Evolutionary conservation across 64 coral and sea anemone species (phyloP).

Genomic region (Hydrozoanthus tunicans): DNA sequence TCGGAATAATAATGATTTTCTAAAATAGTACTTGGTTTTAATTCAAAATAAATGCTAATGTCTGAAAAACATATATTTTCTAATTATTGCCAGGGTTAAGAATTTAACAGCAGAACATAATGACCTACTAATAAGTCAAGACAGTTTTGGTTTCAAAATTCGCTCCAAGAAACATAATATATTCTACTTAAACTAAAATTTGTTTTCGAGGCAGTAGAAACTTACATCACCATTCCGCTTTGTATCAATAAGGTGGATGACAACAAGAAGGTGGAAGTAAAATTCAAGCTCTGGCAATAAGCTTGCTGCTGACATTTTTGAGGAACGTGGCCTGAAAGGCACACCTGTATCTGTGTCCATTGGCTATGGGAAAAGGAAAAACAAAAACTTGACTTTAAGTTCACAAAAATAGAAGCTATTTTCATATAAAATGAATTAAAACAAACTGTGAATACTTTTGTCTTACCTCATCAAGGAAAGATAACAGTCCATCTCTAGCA

Average conservation of each 20-base stretch:
- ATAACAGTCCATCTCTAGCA: conserved; percentile 75
- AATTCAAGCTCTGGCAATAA: conserved; percentile 93
- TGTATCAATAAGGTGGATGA: conserved; percentile 97
- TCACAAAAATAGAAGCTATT: background rate
- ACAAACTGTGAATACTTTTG: background rate
- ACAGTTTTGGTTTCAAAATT: too few relatives aligned
- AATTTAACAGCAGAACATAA: too few relatives aligned
- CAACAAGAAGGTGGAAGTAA: conserved; percentile 94
- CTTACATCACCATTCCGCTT: conserved; percentile 87
- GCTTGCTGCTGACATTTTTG: conserved; percentile 69
- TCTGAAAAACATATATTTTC: too few relatives aligned
- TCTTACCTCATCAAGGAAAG: conserved; percentile 87
- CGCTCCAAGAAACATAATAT: too few relatives aligned
- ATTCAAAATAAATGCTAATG: too few relatives aligned
- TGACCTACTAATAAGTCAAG: too few relatives aligned
- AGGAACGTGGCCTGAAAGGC: conserved; percentile 89
- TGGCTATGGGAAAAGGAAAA: conserved; percentile 57
- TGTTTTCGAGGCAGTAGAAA: background rate
- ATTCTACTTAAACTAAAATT: background rate
- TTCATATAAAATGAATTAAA: background rate
- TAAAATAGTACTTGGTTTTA: too few relatives aligned
- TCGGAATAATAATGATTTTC: too few relatives aligned
- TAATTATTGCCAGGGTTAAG: too few relatives aligned
- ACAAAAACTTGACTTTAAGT: background rate
- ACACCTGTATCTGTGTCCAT: conserved; percentile 83